Evolutionary conservation across 1,140 invertebrate genomes (phyloP).

Genomic region (Listronotus oregonensis): DNA sequence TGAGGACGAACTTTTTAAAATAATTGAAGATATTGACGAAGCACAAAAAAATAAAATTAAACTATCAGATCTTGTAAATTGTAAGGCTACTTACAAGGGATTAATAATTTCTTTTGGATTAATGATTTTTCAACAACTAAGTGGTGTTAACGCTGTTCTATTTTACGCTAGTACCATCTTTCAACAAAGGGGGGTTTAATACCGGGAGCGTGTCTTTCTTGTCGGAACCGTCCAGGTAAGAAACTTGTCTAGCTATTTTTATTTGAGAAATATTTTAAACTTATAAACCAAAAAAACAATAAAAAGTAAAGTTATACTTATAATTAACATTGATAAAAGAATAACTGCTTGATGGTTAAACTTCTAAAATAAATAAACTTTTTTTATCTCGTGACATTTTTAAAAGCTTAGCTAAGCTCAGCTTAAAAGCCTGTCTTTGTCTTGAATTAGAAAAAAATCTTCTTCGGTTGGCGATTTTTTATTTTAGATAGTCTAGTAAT

Average conservation of each 20-base stretch:
- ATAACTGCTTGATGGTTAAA: too few relatives aligned
- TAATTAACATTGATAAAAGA: constrained; percentile 18
- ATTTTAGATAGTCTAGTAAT: too few relatives aligned
- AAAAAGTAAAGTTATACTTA: too few relatives aligned
- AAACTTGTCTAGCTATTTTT: constrained; percentile 48
- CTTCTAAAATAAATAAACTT: too few relatives aligned
- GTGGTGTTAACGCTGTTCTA: constrained; percentile 81
- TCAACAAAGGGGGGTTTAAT: constrained; percentile 61
- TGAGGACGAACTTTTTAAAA: constrained; percentile 53
- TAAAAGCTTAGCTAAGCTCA: too few relatives aligned
- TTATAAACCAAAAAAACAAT: too few relatives aligned
- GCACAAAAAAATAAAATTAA: constrained; percentile 33
- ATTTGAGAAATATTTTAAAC: too few relatives aligned
- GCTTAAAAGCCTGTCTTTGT: too few relatives aligned
- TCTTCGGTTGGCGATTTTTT: too few relatives aligned
- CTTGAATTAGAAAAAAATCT: too few relatives aligned
- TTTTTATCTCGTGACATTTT: too few relatives aligned
- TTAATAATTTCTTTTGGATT: constrained; percentile 72
- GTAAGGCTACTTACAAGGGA: constrained; percentile 64
- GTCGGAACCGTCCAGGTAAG: constrained; percentile 72
- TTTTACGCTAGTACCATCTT: constrained; percentile 81
- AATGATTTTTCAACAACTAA: constrained; percentile 75
- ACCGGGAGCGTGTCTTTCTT: constrained; percentile 67
- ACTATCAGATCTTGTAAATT: constrained; percentile 60
- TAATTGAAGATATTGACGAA: constrained; percentile 49